These are phyloP conservation scores for Leptosomus discolor DNA, from an alignment of 2,113 vertebrate genomes.

Conservation along the genomic window DNA sequence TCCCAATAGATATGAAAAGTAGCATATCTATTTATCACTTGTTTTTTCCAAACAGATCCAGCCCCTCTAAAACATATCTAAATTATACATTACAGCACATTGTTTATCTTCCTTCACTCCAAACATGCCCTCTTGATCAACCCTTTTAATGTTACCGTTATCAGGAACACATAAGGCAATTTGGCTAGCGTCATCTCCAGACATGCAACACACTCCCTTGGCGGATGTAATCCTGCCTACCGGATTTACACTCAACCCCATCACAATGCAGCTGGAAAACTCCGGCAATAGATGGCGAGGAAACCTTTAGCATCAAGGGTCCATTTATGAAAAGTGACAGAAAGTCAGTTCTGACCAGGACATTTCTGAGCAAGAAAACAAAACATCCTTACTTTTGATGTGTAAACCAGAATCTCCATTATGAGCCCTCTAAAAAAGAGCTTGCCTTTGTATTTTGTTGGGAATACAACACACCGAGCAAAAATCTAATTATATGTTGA, in stretches of 20 bases:
- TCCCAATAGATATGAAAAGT: not conserved
- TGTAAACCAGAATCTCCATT: not conserved
- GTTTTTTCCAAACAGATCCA: not conserved
- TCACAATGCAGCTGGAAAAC: not conserved
- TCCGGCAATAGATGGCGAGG: not conserved
- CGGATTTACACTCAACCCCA: not conserved
- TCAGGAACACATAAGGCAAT: not conserved
- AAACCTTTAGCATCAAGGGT: not conserved
- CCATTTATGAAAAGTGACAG: not conserved
- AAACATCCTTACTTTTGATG: not conserved
- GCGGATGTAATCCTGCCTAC: not conserved
- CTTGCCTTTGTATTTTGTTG: not conserved
- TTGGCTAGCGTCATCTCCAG: not conserved
- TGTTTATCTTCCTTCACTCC: not conserved
- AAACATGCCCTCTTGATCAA: not conserved
- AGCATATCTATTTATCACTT: not conserved
- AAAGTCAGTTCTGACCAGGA: not conserved
- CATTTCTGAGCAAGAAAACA: not conserved
- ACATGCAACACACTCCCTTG: rapidly evolving
- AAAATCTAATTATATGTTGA: not conserved
- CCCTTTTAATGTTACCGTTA: not conserved
- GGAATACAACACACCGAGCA: not conserved
- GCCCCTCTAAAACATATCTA: not conserved
- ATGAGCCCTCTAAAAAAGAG: not conserved
- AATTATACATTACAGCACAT: not conserved